Base-by-base conservation (phyloP, 2,797 vertebrate species). In the Chelonia mydas region DNA sequence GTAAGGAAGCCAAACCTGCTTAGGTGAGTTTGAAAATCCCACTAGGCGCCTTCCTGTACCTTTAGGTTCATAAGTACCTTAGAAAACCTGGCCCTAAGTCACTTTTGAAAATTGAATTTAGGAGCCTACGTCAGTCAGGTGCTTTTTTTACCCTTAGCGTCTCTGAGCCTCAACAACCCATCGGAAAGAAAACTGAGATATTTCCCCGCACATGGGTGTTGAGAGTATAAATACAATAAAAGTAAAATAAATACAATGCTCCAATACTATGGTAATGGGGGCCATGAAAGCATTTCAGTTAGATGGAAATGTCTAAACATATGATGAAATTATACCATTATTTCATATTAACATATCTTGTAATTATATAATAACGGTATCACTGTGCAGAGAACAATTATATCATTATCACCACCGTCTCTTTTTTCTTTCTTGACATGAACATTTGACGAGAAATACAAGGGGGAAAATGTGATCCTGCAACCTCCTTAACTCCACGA, bases 311-410 rank as follows among this genome's bases (percentile, higher is more conserved):
- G 86, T 23, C 61, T 31, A 82, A 87, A 84, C 86, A 82, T 47
- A 31, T 89, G 53, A 83, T 82, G 81, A 79, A 89, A 92, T 49
- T 55, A 65, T 45, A 23, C 31, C 3, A 17, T 87, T 79, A 89
- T 89, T 91, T 89, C 51, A 47, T 78, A 79, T 90, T 61, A 89
- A 25, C 81, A 65, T 84, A 76, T 51, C 0, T 1, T 76, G 15
- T 47, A 94, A 93, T 93, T 87, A 27, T 21, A 11, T 51, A 76
- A 74, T 74, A 87, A 84, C 82, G 53, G 27, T 84, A 91, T 74
- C 65, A 47, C 57, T 41, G 47, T 89, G 79, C 45, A 79, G 81
- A 90, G 88, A 92, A 84, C 84, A 61, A 65, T 61, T 53, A 65
- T 59, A 89, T 90, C 3, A 33, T 92, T 89, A 90, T 84, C 90